Conservation (phyloP, 2,797 vertebrate genomes). For the Knipowitschia caucasica region DNA sequence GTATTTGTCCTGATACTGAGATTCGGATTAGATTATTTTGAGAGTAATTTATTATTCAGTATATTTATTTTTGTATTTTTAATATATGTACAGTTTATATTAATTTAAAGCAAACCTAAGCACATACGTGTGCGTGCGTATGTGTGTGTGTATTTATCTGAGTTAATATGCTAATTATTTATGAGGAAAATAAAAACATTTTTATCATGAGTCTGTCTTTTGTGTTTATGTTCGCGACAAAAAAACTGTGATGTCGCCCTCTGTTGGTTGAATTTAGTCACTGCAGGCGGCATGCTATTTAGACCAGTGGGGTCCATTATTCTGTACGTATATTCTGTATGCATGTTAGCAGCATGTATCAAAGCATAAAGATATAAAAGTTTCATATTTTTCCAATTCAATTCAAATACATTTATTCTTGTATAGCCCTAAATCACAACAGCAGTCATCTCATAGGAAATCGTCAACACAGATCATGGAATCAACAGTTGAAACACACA, state of each 20-base stretch:
- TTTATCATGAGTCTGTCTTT: not conserved
- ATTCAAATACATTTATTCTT: too few relatives aligned
- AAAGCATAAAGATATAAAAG: too few relatives aligned
- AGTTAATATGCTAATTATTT: conserved; percentile 19
- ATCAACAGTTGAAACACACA: too few relatives aligned
- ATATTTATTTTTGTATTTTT: conserved; percentile 45
- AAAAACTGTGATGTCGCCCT: conserved; percentile 18
- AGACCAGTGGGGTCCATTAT: not conserved
- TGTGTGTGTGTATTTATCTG: conserved; percentile 26
- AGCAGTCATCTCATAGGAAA: too few relatives aligned
- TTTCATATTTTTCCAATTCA: too few relatives aligned
- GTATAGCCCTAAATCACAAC: too few relatives aligned
- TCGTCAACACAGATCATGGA: too few relatives aligned
- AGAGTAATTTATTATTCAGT: conserved; percentile 41
- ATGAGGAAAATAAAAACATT: conserved; percentile 10
- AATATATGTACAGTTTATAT: conserved; percentile 31
- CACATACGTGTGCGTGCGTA: conserved; percentile 16
- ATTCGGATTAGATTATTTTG: conserved; percentile 18
- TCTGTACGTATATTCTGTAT: too few relatives aligned
- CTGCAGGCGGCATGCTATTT: not conserved
- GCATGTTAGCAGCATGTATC: too few relatives aligned
- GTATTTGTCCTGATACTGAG: conserved; percentile 4
- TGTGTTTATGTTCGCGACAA: not conserved
- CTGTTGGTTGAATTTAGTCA: conserved; percentile 10
- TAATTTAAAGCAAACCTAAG: conserved; percentile 22